These are phyloP conservation scores for Drosophila pegasa DNA, from an alignment of 2,888 invertebrate genomes.

Conservation along the genomic window DNA sequence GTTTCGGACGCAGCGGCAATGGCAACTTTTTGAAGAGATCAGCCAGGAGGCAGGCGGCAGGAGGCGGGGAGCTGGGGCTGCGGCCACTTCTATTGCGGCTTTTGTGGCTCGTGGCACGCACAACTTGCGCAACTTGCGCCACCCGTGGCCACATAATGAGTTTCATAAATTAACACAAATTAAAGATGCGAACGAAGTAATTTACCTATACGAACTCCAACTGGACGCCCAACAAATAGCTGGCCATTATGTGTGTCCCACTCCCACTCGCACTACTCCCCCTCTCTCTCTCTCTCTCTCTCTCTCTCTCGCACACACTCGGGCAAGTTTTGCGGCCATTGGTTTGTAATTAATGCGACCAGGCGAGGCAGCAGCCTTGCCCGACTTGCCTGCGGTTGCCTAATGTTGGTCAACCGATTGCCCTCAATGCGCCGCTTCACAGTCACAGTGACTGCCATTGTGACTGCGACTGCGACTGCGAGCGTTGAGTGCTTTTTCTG, in stretches of 20 bases:
- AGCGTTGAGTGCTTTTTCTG: constrained; percentile 73
- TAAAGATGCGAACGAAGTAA: constrained; percentile 74
- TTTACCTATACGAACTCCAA: constrained; percentile 53
- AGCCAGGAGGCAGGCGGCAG: constrained; percentile 24
- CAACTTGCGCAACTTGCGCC: constrained; percentile 30
- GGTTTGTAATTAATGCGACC: constrained; percentile 80
- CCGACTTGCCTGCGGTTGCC: constrained; percentile 51
- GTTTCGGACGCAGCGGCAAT: constrained; percentile 60
- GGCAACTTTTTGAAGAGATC: constrained; percentile 75
- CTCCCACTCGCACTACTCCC: too few relatives aligned
- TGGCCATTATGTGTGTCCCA: constrained; percentile 20
- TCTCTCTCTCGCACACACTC: not conserved
- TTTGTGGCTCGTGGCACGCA: constrained; percentile 54
- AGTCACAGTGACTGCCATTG: constrained; percentile 3
- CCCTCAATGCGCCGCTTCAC: constrained; percentile 4
- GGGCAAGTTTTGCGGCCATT: constrained; percentile 64
- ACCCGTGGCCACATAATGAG: constrained; percentile 66
- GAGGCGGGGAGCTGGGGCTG: not conserved
- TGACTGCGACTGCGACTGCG: constrained; percentile 6
- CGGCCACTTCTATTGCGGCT: constrained; percentile 46
- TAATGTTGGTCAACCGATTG: constrained; percentile 41
- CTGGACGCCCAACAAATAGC: constrained; percentile 19
- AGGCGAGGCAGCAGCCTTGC: constrained; percentile 36
- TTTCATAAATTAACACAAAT: constrained; percentile 81
- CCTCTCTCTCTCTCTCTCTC: too few relatives aligned